Conservation (phyloP, 1,140 invertebrate species). For the Micrasema minimum region DNA sequence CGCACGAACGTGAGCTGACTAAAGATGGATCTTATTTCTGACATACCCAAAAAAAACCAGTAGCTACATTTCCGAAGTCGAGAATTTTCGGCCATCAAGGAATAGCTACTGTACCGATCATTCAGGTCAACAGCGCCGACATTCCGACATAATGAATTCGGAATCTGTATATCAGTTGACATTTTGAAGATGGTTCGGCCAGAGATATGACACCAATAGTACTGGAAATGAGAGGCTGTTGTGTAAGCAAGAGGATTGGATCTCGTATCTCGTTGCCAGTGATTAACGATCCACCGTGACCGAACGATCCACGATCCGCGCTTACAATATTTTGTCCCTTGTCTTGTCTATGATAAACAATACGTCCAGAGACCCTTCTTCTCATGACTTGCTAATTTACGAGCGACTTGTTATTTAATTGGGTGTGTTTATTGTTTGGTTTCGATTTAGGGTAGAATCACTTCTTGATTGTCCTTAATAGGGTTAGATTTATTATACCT, state of each 20-base stretch:
- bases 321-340: slow-evolving; percentile 35
- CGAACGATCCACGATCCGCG: slow-evolving; percentile 33
- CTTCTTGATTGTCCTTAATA: slow-evolving; percentile 1
- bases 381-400: slow-evolving; percentile 35
- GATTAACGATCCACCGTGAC: slow-evolving; percentile 42
- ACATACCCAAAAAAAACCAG: slow-evolving; percentile 18
- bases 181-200: slow-evolving; percentile 30
- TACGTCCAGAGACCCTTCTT: slow-evolving; percentile 8
- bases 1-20: not conserved
- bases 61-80: slow-evolving; percentile 26
- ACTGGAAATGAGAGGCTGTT: not conserved
- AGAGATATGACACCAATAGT: slow-evolving; percentile 44
- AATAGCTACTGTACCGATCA: slow-evolving; percentile 31
- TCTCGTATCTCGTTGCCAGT: slow-evolving; percentile 23
- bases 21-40: too few relatives aligned
- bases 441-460: slow-evolving; percentile 16
- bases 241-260: slow-evolving; percentile 5
- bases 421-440: slow-evolving; percentile 17
- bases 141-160: slow-evolving; percentile 43
- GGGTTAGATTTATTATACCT: slow-evolving; percentile 12
- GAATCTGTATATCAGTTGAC: slow-evolving; percentile 34
- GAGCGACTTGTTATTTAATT: slow-evolving; percentile 29
- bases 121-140: slow-evolving; percentile 32
- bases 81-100: slow-evolving; percentile 32
- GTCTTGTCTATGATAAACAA: slow-evolving; percentile 37